Percentiles rank a stretch among this genome's conserved stretches.
Evolutionary conservation across 2,888 invertebrate species (phyloP).

Genomic region (Oligia strigilis): DNA sequence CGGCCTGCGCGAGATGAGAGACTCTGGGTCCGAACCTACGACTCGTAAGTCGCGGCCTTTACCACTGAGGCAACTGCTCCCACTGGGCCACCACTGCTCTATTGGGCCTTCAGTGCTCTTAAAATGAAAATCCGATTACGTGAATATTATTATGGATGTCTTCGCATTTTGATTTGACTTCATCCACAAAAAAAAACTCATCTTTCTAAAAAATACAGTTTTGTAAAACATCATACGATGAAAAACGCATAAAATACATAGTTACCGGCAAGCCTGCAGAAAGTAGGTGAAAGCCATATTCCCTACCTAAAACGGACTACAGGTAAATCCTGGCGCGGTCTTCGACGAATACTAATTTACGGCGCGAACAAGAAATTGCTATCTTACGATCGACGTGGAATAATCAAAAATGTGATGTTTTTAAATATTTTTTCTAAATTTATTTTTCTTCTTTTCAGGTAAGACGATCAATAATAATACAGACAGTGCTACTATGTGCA

Average conservation of each 20-base stretch:
- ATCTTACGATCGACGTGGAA: not conserved
- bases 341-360: not conserved
- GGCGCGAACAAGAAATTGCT: not conserved
- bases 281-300: conserved; percentile 24
- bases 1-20: conserved; percentile 3
- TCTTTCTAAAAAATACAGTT: not conserved
- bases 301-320: not conserved
- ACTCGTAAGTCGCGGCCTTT: no score
- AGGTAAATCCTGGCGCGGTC: conserved; percentile 6
- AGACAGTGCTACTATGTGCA: not conserved
- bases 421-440: not conserved
- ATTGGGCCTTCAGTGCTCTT: no score
- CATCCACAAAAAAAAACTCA: no score
- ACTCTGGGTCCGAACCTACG: no score
- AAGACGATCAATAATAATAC: not conserved
- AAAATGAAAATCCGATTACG: not conserved
- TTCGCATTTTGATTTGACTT: not conserved
- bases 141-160: not conserved
- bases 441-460: conserved; percentile 34
- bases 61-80: no score
- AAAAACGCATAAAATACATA: not conserved
- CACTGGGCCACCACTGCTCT: no score
- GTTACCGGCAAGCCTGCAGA: not conserved
- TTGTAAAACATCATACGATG: not conserved
- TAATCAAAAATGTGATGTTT: not conserved